These are phyloP conservation scores for Sylvia borin DNA, from an alignment of 2,797 vertebrate genomes.

Conservation along the genomic window DNA sequence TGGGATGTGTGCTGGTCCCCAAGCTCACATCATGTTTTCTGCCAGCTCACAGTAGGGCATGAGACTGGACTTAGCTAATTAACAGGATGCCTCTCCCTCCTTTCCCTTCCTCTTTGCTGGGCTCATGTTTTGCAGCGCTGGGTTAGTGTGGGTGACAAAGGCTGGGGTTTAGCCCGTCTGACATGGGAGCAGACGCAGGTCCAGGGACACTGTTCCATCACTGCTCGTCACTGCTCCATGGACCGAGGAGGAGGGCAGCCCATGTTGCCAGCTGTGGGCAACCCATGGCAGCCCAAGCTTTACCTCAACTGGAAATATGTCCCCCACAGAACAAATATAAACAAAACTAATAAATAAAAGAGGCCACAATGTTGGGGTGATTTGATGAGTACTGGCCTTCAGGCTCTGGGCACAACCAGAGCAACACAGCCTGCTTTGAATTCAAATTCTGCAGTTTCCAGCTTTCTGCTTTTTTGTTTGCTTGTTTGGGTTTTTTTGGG, in stretches of 20 bases:
- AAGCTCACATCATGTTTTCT: fast-evolving
- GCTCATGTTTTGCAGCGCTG: background rate
- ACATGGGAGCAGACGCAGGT: fast-evolving
- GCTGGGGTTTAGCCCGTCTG: background rate
- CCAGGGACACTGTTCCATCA: fast-evolving
- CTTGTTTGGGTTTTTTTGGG: too few relatives aligned
- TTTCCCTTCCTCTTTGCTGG: background rate
- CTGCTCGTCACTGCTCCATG: background rate
- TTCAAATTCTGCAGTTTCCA: background rate
- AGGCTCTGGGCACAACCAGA: background rate
- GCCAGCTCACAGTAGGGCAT: background rate
- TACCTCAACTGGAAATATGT: background rate
- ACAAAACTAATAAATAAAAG: background rate
- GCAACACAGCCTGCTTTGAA: background rate
- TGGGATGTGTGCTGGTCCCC: fast-evolving
- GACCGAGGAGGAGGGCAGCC: background rate
- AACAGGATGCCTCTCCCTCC: background rate
- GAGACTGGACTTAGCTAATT: background rate
- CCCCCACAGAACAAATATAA: background rate
- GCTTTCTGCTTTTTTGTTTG: background rate
- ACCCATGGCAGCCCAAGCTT: background rate
- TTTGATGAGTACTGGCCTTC: background rate
- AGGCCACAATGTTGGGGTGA: background rate
- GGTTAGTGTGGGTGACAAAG: background rate
- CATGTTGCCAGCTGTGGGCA: background rate